These are phyloP conservation scores for Eulemur albifrons DNA, from an alignment of 2,797 vertebrate genomes.

Conservation along the genomic window DNA sequence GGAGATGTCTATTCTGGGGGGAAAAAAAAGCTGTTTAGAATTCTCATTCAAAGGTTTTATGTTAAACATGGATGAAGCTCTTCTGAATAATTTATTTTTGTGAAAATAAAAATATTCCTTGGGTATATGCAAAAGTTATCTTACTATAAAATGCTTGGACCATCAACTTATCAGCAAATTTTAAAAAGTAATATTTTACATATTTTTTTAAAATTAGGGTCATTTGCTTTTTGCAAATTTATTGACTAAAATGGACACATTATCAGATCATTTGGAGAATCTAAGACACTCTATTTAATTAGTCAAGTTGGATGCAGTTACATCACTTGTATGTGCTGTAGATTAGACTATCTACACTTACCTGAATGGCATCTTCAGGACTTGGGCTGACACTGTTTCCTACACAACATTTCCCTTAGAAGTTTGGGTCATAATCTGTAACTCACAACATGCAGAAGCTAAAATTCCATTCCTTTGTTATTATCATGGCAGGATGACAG, in stretches of 20 bases:
- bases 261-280: slow-evolving; percentile 63
- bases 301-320: neutral
- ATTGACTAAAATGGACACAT: slow-evolving; percentile 70
- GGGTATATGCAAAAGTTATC: neutral
- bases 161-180: neutral
- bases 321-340: neutral
- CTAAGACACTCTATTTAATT: slow-evolving; percentile 38
- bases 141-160: neutral
- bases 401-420: neutral
- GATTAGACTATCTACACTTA: neutral
- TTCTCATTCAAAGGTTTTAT: slow-evolving; percentile 27
- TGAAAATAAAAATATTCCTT: slow-evolving; percentile 71
- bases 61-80: slow-evolving; percentile 59
- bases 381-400: neutral
- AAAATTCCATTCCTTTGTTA: neutral
- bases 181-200: neutral
- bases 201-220: neutral
- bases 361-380: neutral
- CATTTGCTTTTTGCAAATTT: slow-evolving; percentile 78
- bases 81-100: slow-evolving; percentile 14
- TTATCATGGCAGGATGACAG: neutral
- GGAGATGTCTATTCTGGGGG: neutral
- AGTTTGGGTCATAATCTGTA: neutral
- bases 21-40: slow-evolving; percentile 34
- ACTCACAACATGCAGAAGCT: neutral